Evolutionary conservation across 2,113 vertebrate species (phyloP), one percentile per base, ranked within the genome.

Genomic region (Ancistrus triradiatus): DNA sequence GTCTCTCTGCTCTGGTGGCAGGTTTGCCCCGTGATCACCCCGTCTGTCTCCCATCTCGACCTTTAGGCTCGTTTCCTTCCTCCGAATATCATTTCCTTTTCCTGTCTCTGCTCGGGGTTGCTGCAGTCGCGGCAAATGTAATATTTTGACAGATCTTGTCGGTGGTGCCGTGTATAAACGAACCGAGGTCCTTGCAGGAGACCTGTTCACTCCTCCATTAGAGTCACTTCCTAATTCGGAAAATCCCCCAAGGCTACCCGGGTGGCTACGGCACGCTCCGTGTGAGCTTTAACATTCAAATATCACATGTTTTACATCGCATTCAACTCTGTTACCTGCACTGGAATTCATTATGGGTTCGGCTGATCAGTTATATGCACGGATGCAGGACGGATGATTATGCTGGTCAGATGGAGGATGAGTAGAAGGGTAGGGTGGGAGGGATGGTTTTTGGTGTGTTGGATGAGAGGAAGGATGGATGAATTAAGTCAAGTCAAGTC

Each of bases 201-300:
- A 70, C 43, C 37, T 55, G 21, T 72, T 80, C 64, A 74, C 71
- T 66, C 61, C 47, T 73, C 64, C 48, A 13, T 51, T n/a, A n/a
- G 42, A 27, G 50, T n/a, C 28, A 50, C 19, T 35, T 49, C 46
- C 58, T 46, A 43, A 63, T 64, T 64, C 58, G 66, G 74, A 68
- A 75, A 74, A 75, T 67, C 63, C 68, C 60, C 52, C 14, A 8
- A 65, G n/a, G 3, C 4, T 10, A 28, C 33, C 37, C 4, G 21
- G 13, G 25, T 7, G 8, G 37, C 28, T n/a, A 17, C n/a, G n/a
- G 25, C 7, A 27, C 18, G 33, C 8, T 27, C 18, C 42, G 33
- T 31, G 51, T 14, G 33, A 11, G 43, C 49, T 43, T 63, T 18
- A 31, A 4, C 6, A 21, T 7, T 15, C n/a, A 2, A 33, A 1